phyloP scores from a whole-genome alignment of 2,888 invertebrate species.

The Molorchus minor region DNA sequence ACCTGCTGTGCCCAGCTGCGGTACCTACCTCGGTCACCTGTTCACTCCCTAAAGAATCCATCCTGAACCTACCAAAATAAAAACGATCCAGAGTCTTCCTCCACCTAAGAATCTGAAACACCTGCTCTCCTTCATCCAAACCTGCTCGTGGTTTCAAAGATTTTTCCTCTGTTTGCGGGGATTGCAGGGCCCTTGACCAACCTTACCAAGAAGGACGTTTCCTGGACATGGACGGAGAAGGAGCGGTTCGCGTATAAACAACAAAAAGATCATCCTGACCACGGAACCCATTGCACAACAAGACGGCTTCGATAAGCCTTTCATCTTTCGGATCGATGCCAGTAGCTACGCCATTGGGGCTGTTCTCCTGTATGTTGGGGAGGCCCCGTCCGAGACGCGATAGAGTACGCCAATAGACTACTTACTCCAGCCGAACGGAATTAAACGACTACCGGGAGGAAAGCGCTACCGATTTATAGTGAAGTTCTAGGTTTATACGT shows the following conservation, averaged over 20 bases:
- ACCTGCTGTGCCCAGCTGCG: not conserved
- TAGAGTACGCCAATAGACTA: not conserved
- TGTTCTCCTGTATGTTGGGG: too few relatives aligned
- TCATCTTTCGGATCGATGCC: not conserved
- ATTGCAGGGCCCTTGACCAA: not conserved
- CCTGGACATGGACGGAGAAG: conserved; percentile 1
- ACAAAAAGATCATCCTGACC: not conserved
- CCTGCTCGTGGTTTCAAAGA: not conserved
- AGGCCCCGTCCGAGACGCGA: too few relatives aligned
- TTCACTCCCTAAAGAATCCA: not conserved
- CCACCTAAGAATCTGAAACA: not conserved
- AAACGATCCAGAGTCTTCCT: not conserved
- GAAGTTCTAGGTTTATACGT: conserved; percentile 40
- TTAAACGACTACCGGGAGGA: too few relatives aligned
- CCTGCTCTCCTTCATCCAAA: not conserved
- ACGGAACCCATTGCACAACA: not conserved
- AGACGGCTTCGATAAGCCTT: not conserved
- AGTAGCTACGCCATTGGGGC: not conserved
- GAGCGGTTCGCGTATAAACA: not conserved
- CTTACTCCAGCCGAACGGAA: too few relatives aligned
- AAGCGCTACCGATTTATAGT: conserved; percentile 51
- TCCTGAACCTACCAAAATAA: not conserved
- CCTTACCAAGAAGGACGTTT: not conserved
- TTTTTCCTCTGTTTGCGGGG: not conserved
- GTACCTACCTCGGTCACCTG: conserved; percentile 1